Evolutionary conservation across 1,140 invertebrate genomes (phyloP).

Genomic region (Piezodorus guildinii): DNA sequence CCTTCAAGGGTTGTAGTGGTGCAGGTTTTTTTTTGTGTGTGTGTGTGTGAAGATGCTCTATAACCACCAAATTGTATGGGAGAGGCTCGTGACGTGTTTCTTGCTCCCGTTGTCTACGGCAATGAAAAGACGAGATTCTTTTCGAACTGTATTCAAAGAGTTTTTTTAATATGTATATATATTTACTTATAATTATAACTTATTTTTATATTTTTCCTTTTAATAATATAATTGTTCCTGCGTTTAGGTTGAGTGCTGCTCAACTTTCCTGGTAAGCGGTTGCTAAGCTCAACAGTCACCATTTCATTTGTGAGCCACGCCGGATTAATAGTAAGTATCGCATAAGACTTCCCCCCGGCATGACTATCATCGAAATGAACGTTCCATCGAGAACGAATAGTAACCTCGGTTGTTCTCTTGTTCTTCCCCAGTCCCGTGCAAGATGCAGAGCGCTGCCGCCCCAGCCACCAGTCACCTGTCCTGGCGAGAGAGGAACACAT

Average conservation of each 20-base stretch:
- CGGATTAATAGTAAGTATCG: constrained; percentile 24
- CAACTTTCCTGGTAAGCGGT: constrained; percentile 25
- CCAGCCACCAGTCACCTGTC: constrained; percentile 19
- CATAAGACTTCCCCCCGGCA: not conserved
- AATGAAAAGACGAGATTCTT: no score
- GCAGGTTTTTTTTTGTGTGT: no score
- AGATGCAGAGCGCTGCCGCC: constrained; percentile 17
- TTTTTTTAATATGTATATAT: no score
- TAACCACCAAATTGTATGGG: no score
- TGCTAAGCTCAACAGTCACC: constrained; percentile 21
- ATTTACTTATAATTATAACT: no score
- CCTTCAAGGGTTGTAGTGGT: no score
- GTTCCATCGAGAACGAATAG: not conserved
- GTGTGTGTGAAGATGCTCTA: no score
- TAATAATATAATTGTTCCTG: not conserved
- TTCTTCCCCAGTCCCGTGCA: constrained; percentile 23
- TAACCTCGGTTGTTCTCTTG: not conserved
- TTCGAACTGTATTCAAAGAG: no score
- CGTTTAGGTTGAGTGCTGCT: constrained; percentile 22
- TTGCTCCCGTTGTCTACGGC: no score
- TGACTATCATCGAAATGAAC: not conserved
- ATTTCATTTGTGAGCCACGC: constrained; percentile 24
- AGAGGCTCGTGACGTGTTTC: no score
- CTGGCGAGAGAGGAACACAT: constrained; percentile 23
- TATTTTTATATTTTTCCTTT: no score